phyloP scores from a whole-genome alignment of 1,140 invertebrate genomes.

The Atta colombica region DNA sequence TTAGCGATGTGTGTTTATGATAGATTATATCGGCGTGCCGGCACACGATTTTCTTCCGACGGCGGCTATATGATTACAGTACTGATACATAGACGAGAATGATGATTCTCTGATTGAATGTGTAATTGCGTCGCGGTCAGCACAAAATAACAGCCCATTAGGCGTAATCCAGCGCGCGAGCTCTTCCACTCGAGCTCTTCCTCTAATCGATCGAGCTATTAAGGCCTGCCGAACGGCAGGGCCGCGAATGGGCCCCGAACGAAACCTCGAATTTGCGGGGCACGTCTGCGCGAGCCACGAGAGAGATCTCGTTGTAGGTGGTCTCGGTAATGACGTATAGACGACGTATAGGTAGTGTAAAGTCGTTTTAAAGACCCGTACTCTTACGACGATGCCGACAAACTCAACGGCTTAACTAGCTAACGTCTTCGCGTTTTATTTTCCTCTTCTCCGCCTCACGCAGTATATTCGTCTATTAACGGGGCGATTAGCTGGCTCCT shows the following conservation, averaged over 20 bases:
- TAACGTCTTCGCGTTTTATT: slow-evolving; percentile 28
- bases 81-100: slow-evolving; percentile 75
- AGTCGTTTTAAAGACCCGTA: slow-evolving; percentile 46
- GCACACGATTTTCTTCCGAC: slow-evolving; percentile 67
- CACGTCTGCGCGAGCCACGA: slow-evolving; percentile 25
- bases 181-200: slow-evolving; percentile 30
- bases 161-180: slow-evolving; percentile 51
- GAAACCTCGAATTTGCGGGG: slow-evolving; percentile 69
- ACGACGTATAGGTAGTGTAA: slow-evolving; percentile 31
- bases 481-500: slow-evolving; percentile 43
- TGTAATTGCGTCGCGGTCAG: slow-evolving; percentile 77
- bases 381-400: slow-evolving; percentile 10
- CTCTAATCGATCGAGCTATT: slow-evolving; percentile 78
- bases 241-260: slow-evolving; percentile 59
- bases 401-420: slow-evolving; percentile 40
- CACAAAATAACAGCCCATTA: slow-evolving; percentile 81
- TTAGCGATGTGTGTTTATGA: slow-evolving; percentile 48
- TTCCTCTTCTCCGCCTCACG: neutral
- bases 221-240: slow-evolving; percentile 65
- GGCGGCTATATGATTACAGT: slow-evolving; percentile 71
- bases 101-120: slow-evolving; percentile 82
- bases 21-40: slow-evolving; percentile 39
- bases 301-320: slow-evolving; percentile 62
- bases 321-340: slow-evolving; percentile 59
- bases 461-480: slow-evolving; percentile 64